phyloP scores from a whole-genome alignment of 2,888 invertebrate species.

The Geotrupes spiniger region DNA sequence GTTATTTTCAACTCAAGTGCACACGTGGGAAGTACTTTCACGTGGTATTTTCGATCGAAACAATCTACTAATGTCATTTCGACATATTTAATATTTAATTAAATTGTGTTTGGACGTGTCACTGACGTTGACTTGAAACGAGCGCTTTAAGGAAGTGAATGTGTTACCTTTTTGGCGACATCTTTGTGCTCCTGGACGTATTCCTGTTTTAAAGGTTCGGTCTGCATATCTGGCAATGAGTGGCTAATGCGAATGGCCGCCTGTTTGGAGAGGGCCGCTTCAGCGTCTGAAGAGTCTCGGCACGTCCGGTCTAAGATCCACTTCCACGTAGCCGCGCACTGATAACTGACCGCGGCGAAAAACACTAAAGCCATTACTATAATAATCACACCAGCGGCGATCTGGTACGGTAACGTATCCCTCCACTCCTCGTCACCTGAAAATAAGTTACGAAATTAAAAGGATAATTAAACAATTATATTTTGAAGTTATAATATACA shows the following conservation, averaged over 20 bases:
- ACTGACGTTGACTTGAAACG: no score
- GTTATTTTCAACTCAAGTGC: no score
- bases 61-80: no score
- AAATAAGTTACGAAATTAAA: no score
- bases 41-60: no score
- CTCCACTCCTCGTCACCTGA: slow-evolving; percentile 21
- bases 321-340: slow-evolving; percentile 71
- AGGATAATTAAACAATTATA: no score
- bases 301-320: slow-evolving; percentile 62
- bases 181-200: slow-evolving; percentile 72
- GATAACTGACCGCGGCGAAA: slow-evolving; percentile 69
- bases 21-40: no score
- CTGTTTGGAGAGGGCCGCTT: slow-evolving; percentile 56
- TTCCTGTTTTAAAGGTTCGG: slow-evolving; percentile 65
- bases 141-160: no score
- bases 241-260: slow-evolving; percentile 73
- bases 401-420: slow-evolving; percentile 44
- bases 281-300: slow-evolving; percentile 37
- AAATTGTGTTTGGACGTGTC: no score
- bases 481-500: no score
- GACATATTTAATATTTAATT: no score
- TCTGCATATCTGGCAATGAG: slow-evolving; percentile 71
- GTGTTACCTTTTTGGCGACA: slow-evolving; percentile 66
- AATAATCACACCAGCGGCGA: slow-evolving; percentile 57
- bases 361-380: slow-evolving; percentile 65